Conservation (phyloP, 2,888 invertebrate species). For the Tinea trinotella region DNA sequence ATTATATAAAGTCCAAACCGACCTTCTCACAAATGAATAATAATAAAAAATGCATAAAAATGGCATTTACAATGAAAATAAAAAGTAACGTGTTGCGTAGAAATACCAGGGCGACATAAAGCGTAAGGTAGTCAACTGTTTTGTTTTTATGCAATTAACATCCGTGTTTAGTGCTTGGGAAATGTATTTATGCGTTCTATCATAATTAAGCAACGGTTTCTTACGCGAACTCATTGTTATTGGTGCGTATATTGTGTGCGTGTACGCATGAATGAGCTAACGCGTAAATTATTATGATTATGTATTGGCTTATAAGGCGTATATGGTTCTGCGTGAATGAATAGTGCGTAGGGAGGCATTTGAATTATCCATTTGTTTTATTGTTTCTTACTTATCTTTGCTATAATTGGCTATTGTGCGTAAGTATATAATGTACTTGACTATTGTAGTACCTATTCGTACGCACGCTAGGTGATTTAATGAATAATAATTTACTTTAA, state of each 20-base stretch:
- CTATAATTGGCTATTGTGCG: background rate
- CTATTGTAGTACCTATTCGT: background rate
- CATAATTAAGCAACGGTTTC: conserved; percentile 20
- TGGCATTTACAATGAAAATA: conserved; percentile 1
- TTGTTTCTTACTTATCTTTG: background rate
- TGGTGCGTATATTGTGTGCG: conserved; percentile 24
- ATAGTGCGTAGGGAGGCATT: conserved; percentile 14
- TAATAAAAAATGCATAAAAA: conserved; percentile 6
- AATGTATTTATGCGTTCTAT: conserved; percentile 21
- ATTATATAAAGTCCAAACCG: background rate
- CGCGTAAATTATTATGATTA: conserved; percentile 19
- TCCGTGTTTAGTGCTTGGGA: too few species aligned
- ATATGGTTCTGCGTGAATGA: conserved; percentile 12
- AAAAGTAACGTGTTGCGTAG: conserved; percentile 9
- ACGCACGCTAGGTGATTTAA: background rate
- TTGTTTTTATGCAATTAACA: background rate
- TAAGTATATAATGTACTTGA: background rate
- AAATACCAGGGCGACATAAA: conserved; percentile 13
- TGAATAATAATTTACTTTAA: too few species aligned
- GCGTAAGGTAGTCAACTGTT: conserved; percentile 5
- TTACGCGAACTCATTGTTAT: conserved; percentile 23
- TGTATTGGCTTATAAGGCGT: background rate
- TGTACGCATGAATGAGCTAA: conserved; percentile 23
- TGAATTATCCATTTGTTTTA: background rate
- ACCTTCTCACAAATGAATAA: conserved; percentile 4